Percentiles rank a stretch among this genome's conserved stretches.
Conservation (phyloP, 2,888 invertebrate genomes). For the Lordiphosa andalusiaca region DNA sequence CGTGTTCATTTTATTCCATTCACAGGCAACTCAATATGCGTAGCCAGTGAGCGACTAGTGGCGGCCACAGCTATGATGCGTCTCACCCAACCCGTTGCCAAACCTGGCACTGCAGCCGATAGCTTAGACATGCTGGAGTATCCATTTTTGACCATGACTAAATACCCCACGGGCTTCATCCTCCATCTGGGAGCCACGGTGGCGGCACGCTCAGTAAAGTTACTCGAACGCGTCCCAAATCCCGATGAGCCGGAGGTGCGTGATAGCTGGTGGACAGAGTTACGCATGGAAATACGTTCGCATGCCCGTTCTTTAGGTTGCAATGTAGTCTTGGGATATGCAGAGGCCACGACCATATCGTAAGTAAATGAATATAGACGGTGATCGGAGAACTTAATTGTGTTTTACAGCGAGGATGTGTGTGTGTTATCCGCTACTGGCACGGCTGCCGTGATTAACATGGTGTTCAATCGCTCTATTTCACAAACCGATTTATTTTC, state of each 20-base stretch:
- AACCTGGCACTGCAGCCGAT: slow-evolving; percentile 86
- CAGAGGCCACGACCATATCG: slow-evolving; percentile 96
- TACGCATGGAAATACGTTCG: slow-evolving; percentile 96
- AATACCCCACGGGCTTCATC: slow-evolving; percentile 94
- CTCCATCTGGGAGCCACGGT: slow-evolving; percentile 93
- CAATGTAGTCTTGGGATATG: slow-evolving; percentile 95
- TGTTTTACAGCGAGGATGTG: slow-evolving; percentile 90
- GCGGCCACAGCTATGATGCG: slow-evolving; percentile 82
- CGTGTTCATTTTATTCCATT: slow-evolving; percentile 29
- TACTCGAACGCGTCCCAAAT: slow-evolving; percentile 89
- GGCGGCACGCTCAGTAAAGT: slow-evolving; percentile 90
- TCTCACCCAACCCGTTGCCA: slow-evolving; percentile 82
- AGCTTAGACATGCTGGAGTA: slow-evolving; percentile 95
- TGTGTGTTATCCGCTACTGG: slow-evolving; percentile 96
- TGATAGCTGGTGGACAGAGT: slow-evolving; percentile 98
- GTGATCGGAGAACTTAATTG: background rate
- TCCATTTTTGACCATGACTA: slow-evolving; percentile 95
- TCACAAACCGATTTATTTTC: slow-evolving; percentile 76
- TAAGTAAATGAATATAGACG: slow-evolving; percentile 78
- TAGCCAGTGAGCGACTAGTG: slow-evolving; percentile 84
- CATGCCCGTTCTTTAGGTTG: slow-evolving; percentile 95
- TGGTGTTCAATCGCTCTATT: slow-evolving; percentile 81
- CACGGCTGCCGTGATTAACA: slow-evolving; percentile 92
- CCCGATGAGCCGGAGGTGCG: slow-evolving; percentile 94
- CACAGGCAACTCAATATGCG: slow-evolving; percentile 87